Evolutionary conservation across 2,888 invertebrate genomes (phyloP).

Genomic region (Dexiosoma caninum): DNA sequence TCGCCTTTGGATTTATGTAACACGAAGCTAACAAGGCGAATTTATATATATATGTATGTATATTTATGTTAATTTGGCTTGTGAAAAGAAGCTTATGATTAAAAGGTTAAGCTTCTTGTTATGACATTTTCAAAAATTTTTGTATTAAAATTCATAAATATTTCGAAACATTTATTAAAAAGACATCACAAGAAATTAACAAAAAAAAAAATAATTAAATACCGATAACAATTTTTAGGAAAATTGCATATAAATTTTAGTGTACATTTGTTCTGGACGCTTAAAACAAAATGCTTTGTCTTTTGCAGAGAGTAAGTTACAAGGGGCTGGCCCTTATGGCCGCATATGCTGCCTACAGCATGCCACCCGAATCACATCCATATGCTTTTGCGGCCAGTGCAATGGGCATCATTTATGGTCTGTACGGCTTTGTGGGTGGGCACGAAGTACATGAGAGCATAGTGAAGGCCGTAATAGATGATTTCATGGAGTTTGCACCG

Average conservation of each 20-base stretch:
- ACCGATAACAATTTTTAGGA: not conserved
- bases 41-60: no score
- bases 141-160: no score
- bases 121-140: no score
- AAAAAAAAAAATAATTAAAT: no score
- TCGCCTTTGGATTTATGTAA: no score
- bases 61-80: no score
- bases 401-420: slow-evolving; percentile 68
- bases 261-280: not conserved
- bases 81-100: no score
- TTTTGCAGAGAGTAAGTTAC: slow-evolving; percentile 26
- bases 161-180: no score
- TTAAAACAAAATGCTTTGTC: not conserved
- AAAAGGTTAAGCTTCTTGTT: no score
- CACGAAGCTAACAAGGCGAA: no score
- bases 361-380: slow-evolving; percentile 66
- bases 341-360: slow-evolving; percentile 64
- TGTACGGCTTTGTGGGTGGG: slow-evolving; percentile 68
- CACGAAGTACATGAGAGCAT: slow-evolving; percentile 22
- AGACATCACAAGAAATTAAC: no score
- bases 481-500: slow-evolving; percentile 68
- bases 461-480: slow-evolving; percentile 43
- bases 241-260: not conserved
- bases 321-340: slow-evolving; percentile 33
- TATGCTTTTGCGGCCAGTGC: slow-evolving; percentile 68